Evolutionary conservation across 2,797 vertebrate genomes (phyloP).

Genomic region (Lateolabrax maculatus): DNA sequence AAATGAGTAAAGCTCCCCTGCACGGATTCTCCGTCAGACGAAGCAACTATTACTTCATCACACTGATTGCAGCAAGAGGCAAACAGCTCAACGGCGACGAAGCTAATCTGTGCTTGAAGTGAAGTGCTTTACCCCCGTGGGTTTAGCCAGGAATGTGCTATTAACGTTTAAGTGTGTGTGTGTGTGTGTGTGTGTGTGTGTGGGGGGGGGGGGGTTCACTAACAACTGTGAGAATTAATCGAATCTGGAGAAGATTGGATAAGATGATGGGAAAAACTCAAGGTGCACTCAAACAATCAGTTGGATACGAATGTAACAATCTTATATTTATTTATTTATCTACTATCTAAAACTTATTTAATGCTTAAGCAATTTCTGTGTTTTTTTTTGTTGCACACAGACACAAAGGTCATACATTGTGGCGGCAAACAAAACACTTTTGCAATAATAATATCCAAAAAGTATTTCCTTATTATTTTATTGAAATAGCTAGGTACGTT

Average conservation of each 20-base stretch:
- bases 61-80: slow-evolving; percentile 52
- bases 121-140: slow-evolving; percentile 70
- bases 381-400: background rate
- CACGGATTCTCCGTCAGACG: slow-evolving; percentile 36
- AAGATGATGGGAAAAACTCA: slow-evolving; percentile 46
- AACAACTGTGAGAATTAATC: slow-evolving; percentile 61
- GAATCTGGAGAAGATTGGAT: slow-evolving; percentile 45
- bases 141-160: slow-evolving; percentile 74
- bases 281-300: slow-evolving; percentile 11
- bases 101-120: slow-evolving; percentile 79
- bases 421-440: background rate
- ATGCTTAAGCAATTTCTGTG: background rate
- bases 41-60: slow-evolving; percentile 56
- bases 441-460: background rate
- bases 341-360: background rate
- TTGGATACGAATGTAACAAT: background rate
- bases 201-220: slow-evolving; percentile 24
- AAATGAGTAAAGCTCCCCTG: slow-evolving; percentile 52
- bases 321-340: background rate
- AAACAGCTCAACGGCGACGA: slow-evolving; percentile 54
- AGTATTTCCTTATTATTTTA: background rate
- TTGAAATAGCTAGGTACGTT: background rate
- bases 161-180: slow-evolving; percentile 43
- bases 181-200: slow-evolving; percentile 25
- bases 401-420: background rate